phyloP scores from a whole-genome alignment of 2,888 invertebrate species.

The Melipona beecheii region DNA sequence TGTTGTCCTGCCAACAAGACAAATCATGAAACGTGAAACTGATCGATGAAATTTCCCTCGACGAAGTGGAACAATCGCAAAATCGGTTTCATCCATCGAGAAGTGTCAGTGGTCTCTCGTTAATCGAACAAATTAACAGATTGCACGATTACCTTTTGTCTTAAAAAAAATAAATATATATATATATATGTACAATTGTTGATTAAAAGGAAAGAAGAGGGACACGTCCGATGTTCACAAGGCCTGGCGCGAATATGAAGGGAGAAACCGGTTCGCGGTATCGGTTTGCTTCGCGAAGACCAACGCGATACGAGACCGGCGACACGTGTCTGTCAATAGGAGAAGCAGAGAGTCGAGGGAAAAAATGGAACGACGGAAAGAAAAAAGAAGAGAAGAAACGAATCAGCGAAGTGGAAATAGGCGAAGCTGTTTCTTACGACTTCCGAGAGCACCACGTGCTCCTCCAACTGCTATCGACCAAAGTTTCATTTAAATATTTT shows the following conservation, averaged over 20 bases:
- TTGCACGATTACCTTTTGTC: neutral
- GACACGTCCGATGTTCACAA: constrained; percentile 32
- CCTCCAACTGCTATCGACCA: neutral
- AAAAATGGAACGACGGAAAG: constrained; percentile 1
- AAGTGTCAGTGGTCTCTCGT: neutral
- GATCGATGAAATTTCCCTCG: neutral
- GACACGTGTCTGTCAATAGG: constrained; percentile 44
- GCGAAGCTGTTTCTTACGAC: constrained; percentile 22
- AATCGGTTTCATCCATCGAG: neutral
- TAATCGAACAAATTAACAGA: neutral
- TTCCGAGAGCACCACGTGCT: constrained; percentile 27
- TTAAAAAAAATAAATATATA: neutral
- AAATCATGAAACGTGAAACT: neutral
- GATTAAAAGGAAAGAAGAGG: neutral
- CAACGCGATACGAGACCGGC: constrained; percentile 45
- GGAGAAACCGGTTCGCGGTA: constrained; percentile 41
- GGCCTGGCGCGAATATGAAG: constrained; percentile 46
- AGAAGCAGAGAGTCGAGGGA: neutral
- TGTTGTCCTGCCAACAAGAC: neutral
- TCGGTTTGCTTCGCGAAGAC: constrained; percentile 45
- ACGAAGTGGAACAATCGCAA: neutral
- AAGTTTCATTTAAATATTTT: neutral
- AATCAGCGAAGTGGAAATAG: neutral
- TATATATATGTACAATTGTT: neutral
- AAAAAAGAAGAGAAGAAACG: neutral